Evolutionary conservation across 2,113 vertebrate species (phyloP), one percentile per base, ranked within the genome.

Genomic region (Peromyscus leucopus): DNA sequence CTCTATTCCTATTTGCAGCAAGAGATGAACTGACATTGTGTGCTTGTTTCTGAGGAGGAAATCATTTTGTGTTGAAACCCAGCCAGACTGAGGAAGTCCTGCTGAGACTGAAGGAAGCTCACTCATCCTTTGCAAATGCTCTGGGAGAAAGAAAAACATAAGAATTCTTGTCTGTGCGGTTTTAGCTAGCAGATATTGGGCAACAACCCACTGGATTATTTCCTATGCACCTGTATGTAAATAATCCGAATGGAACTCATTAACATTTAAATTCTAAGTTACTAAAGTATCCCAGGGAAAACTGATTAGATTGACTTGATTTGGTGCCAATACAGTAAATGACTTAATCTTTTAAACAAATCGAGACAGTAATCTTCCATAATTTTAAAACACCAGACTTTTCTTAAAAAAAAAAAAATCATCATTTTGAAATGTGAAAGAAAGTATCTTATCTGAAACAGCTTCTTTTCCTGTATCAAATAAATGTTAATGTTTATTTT

Each of bases 101-200:
- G 82, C 31, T 97, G 97, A 93, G 91, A 93, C 96, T 96, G 94
- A 97, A 97, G 95, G 94, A 98, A 98, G 94, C 93, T 96, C 42
- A 96, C 96, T 96, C 48, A 97, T 97, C 93, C 96, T 93, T 93
- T 97, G 75, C 92, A 96, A 98, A 83, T 94, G 92, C 96, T 97
- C 76, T 86, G 89, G 91, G 92, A 94, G 96, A 42, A 96, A 74
- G 92, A 19, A 86, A 86, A 96, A 46, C 46, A 89, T 59, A 74
- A 95, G 3, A 65, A 96, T 93, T 89, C 67, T 94, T 90, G 0
- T 92, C 39, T 98, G 96, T 36, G 17, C 31, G 21, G 82, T 93
- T 87, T 98, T 97, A 95, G 93, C 63, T 95, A 48, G 83, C 89
- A 96, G 94, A 96, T 61, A 88, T 31, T 84, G 69, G 86, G 21